Base-by-base conservation (phyloP, 2,888 invertebrate genomes). In the Phrixothrix hirtus region DNA sequence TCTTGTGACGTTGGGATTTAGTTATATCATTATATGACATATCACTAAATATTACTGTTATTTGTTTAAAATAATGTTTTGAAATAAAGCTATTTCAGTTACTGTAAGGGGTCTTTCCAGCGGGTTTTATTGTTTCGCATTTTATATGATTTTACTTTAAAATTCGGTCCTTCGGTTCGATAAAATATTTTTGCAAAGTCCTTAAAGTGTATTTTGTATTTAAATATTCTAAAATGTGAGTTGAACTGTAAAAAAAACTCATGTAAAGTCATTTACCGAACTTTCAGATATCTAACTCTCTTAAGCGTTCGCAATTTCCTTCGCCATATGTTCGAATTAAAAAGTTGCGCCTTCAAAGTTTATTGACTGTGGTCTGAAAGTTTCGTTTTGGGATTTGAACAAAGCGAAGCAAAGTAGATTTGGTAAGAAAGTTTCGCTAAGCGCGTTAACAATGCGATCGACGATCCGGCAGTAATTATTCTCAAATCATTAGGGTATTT, bases 321-420 rank as follows among this genome's bases (percentile, higher is more conserved):
- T 35, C 38, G 52, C 56, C 52, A 52, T 49, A 52, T 49, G 56
- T 52, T 56, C 48, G 44, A 56, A 56, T 56, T 56, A 56, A 56
- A 56, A 56, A 56, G 52, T 56, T 56, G 47, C 56, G 56, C 49
- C 52, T 52, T 49, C 52, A 56, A 53, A 53, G 46, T 56, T 56
- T 56, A 56, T 56, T 56, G 56, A 56, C 56, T 56, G 56, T 56
- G 52, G 56, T 53, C 43, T 50, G 47, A 56, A 56, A 55, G 56
- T 56, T 56, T 56, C 48, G 52, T 45, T 45, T 56, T 44, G 44
- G 47, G 56, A 52, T 47, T 50, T 43, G 47, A 43, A 46, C 55
- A 44, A 55, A 43, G 46, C 47, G 47, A 34, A 48, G 36, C 43
- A 47, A 47, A 51, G 51, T 42, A 48, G 46, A 51, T 51, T 55